A percentile compares a stretch with the other conserved stretches of the same genome.
These are phyloP conservation scores for Drepanosiphum platanoidis DNA, from an alignment of 2,888 invertebrate species.

Conservation along the genomic window DNA sequence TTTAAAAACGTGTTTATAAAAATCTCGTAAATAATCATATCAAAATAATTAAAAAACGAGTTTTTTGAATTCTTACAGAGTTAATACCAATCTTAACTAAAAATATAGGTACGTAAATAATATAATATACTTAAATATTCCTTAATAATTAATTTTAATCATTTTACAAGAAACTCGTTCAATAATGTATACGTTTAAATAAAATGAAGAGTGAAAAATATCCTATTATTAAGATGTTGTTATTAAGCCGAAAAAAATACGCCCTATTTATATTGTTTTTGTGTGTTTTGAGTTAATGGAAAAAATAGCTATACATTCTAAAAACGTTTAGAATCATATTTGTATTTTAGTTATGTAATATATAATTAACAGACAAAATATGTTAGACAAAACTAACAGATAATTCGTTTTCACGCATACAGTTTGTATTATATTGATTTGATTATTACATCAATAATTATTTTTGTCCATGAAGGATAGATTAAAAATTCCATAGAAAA, in stretches of 20 bases:
- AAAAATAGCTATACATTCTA: not conserved
- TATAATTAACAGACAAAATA: not conserved
- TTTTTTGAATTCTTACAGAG: conserved; percentile 10
- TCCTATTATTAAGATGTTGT: not conserved
- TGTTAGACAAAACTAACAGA: not conserved
- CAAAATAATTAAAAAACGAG: not conserved
- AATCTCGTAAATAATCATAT: not conserved
- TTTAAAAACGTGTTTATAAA: not conserved
- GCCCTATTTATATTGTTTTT: not conserved
- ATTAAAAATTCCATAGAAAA: no score
- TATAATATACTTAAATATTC: not conserved
- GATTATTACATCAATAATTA: not conserved
- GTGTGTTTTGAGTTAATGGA: not conserved
- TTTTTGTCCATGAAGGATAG: not conserved
- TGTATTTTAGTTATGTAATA: not conserved
- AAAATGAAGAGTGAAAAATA: conserved; percentile 5
- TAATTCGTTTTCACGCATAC: no score
- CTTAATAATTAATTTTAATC: not conserved
- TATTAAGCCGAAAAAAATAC: not conserved
- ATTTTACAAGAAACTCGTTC: not conserved
- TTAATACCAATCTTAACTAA: conserved; percentile 12
- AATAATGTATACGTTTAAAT: not conserved
- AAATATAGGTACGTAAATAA: not conserved
- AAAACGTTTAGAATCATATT: not conserved
- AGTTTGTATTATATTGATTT: no score